phyloP scores from a whole-genome alignment of 1,140 invertebrate species.

The Bombus polaris region DNA sequence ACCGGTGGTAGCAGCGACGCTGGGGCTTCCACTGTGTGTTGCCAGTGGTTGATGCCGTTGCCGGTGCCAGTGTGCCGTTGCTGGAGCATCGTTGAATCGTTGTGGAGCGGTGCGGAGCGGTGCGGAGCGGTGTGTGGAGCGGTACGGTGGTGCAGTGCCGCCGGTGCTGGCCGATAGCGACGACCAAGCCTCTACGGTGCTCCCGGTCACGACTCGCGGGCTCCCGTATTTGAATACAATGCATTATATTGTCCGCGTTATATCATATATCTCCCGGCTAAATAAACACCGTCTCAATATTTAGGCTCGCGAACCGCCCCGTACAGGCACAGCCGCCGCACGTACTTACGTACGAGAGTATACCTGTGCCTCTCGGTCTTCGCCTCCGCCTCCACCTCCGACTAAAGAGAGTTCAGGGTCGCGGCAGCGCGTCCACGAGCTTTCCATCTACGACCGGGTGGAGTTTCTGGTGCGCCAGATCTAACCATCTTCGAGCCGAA shows the following conservation, averaged over 20 bases:
- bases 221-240: constrained; percentile 84
- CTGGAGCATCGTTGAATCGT: too few species aligned
- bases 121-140: too few species aligned
- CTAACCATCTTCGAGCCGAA: too few species aligned
- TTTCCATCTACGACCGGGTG: background rate
- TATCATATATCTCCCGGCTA: constrained; percentile 83
- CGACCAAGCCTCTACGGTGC: constrained; percentile 61
- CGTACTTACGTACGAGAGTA: constrained; percentile 35
- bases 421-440: background rate
- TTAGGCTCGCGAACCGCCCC: constrained; percentile 77
- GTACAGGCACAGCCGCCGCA: constrained; percentile 40
- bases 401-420: constrained; percentile 53
- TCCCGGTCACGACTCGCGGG: constrained; percentile 81
- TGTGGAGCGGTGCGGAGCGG: too few species aligned
- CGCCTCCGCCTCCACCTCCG: background rate
- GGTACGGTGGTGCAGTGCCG: constrained; percentile 17
- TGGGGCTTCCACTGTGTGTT: too few species aligned
- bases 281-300: constrained; percentile 83
- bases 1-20: constrained; percentile 25
- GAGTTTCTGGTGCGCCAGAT: background rate
- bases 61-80: too few species aligned
- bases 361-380: background rate
- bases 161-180: constrained; percentile 25
- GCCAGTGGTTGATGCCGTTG: too few species aligned
- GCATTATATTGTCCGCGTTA: constrained; percentile 83